Percentiles rank a stretch among this genome's conserved stretches.
These are phyloP conservation scores for Charadrius vociferus DNA, from an alignment of 2,113 vertebrate genomes.

Conservation along the genomic window DNA sequence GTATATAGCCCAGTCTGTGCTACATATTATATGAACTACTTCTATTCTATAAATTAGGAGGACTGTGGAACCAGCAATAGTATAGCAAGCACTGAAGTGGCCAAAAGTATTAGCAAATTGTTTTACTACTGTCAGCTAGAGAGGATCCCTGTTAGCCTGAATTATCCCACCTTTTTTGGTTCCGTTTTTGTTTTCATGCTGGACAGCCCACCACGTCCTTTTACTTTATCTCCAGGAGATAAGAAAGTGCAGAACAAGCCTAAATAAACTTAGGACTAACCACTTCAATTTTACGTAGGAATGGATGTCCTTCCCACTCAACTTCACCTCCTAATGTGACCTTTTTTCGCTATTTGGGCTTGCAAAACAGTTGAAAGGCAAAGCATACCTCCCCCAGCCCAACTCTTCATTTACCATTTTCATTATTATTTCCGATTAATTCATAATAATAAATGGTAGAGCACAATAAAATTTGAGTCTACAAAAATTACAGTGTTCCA, in stretches of 20 bases:
- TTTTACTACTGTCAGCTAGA: slow-evolving; percentile 27
- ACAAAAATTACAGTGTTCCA: neutral
- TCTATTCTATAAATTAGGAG: neutral
- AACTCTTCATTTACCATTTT: neutral
- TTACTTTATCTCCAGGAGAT: neutral
- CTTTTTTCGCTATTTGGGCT: neutral
- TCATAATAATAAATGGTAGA: neutral
- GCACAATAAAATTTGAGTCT: neutral
- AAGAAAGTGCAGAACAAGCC: neutral
- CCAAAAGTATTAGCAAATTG: neutral
- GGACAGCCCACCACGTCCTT: neutral
- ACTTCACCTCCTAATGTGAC: neutral
- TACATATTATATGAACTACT: neutral
- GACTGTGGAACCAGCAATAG: neutral
- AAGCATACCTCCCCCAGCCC: neutral
- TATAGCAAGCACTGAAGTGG: neutral
- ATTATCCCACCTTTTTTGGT: neutral
- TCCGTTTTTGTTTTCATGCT: neutral
- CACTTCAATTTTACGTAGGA: neutral
- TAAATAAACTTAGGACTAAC: neutral
- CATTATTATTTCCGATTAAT: neutral
- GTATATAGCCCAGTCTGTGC: neutral
- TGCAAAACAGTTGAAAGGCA: neutral
- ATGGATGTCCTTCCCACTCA: neutral
- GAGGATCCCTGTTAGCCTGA: neutral